Evolutionary conservation across 2,797 vertebrate genomes (phyloP).

Genomic region (Emydoidea blandingii): DNA sequence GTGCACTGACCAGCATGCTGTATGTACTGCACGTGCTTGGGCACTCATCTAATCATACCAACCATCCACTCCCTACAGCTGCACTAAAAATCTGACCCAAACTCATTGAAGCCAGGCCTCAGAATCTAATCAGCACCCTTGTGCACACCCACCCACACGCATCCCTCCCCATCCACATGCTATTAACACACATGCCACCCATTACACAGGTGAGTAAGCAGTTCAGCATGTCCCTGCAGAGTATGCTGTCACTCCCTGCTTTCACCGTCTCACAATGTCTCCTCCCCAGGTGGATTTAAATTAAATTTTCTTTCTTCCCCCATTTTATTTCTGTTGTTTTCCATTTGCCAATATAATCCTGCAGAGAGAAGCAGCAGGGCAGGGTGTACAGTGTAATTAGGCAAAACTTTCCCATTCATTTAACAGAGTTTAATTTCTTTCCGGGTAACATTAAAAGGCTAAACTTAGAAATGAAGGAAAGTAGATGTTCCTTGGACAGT

Average conservation of each 20-base stretch:
- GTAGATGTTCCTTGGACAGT: accelerated
- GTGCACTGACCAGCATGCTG: too few relatives aligned
- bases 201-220: not conserved
- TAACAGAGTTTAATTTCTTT: accelerated
- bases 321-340: too few relatives aligned
- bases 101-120: not conserved
- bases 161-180: not conserved
- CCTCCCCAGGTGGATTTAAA: too few relatives aligned
- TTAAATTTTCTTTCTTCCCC: too few relatives aligned
- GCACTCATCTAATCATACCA: not conserved
- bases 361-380: not conserved
- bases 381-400: accelerated
- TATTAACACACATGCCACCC: not conserved
- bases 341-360: too few relatives aligned
- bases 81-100: not conserved
- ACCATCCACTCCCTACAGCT: not conserved
- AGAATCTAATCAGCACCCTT: not conserved
- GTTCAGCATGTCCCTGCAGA: not conserved
- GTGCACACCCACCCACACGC: too few relatives aligned
- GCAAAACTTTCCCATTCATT: not conserved
- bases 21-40: accelerated
- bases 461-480: not conserved
- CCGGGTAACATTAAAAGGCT: accelerated
- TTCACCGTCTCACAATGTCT: too few relatives aligned
- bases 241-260: too few relatives aligned